Percentiles rank a stretch among this genome's conserved stretches.
phyloP scores from a whole-genome alignment of 2,113 vertebrate genomes.

The Rhinogobius similis region DNA sequence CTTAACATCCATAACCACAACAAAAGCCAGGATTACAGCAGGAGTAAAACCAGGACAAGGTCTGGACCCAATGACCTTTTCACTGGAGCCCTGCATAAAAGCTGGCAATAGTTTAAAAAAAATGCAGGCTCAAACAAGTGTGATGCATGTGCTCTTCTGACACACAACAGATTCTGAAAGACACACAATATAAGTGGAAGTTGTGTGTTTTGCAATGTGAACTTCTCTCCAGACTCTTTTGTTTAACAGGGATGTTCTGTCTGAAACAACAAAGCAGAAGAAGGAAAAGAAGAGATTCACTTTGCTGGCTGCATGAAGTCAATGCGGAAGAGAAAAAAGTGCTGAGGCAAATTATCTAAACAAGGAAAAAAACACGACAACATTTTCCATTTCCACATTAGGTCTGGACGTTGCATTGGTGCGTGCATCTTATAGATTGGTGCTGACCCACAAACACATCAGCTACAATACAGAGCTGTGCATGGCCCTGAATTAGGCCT shows the following conservation, averaged over 20 bases:
- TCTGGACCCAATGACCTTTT: neutral
- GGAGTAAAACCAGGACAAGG: neutral
- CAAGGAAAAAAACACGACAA: neutral
- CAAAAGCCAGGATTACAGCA: neutral
- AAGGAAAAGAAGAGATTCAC: slow-evolving; percentile 44
- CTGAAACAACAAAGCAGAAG: slow-evolving; percentile 51
- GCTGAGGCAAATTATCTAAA: neutral
- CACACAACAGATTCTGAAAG: slow-evolving; percentile 13
- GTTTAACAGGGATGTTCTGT: slow-evolving; percentile 69
- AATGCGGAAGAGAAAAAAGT: slow-evolving; percentile 37
- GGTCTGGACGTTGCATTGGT: slow-evolving; percentile 56
- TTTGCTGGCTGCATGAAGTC: slow-evolving; percentile 23
- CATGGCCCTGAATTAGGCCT: slow-evolving; percentile 39
- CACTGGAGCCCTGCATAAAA: slow-evolving; percentile 1
- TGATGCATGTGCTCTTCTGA: neutral
- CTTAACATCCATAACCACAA: neutral
- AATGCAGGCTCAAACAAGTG: slow-evolving; percentile 4
- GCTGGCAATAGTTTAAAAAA: slow-evolving; percentile 13
- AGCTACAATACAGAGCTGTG: slow-evolving; percentile 25
- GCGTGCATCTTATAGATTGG: slow-evolving; percentile 63
- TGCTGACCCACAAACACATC: slow-evolving; percentile 66
- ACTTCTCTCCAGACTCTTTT: slow-evolving; percentile 51
- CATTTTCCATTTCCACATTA: slow-evolving; percentile 17
- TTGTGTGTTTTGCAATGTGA: slow-evolving; percentile 10
- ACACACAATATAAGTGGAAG: neutral